These are phyloP conservation scores for Tenodera sinensis DNA, from an alignment of 2,888 invertebrate genomes.

Conservation along the genomic window DNA sequence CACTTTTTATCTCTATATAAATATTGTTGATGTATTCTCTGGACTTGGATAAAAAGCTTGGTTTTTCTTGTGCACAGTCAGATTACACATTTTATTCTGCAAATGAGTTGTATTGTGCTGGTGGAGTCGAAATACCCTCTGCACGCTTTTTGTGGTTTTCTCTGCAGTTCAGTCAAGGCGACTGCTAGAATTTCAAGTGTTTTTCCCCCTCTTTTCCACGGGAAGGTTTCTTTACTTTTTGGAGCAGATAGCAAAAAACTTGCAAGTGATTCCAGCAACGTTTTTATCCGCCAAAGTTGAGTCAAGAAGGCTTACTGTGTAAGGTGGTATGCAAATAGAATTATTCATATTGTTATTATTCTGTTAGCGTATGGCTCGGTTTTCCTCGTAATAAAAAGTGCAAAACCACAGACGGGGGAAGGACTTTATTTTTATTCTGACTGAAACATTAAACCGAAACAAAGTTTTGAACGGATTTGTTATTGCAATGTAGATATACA, in stretches of 20 bases:
- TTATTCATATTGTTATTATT: slow-evolving; percentile 9
- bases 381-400: not conserved
- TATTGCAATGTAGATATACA: no score
- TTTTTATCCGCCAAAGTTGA: not conserved
- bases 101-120: not conserved
- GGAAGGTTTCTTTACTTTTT: not conserved
- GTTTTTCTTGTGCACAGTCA: not conserved
- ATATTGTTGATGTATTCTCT: not conserved
- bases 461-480: no score
- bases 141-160: not conserved
- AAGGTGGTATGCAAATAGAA: slow-evolving; percentile 11
- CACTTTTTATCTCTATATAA: not conserved
- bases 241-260: not conserved
- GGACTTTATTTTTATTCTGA: no score
- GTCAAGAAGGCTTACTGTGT: not conserved
- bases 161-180: not conserved
- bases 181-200: not conserved
- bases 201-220: not conserved
- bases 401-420: not conserved
- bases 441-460: no score
- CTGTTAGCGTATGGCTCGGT: not conserved
- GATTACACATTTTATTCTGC: not conserved
- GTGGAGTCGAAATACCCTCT: not conserved
- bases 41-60: not conserved
- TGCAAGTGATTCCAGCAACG: not conserved